Percentiles rank a stretch among this genome's conserved stretches.
Conservation (phyloP, 2,113 vertebrate genomes). For the Hydropotes inermis region DNA sequence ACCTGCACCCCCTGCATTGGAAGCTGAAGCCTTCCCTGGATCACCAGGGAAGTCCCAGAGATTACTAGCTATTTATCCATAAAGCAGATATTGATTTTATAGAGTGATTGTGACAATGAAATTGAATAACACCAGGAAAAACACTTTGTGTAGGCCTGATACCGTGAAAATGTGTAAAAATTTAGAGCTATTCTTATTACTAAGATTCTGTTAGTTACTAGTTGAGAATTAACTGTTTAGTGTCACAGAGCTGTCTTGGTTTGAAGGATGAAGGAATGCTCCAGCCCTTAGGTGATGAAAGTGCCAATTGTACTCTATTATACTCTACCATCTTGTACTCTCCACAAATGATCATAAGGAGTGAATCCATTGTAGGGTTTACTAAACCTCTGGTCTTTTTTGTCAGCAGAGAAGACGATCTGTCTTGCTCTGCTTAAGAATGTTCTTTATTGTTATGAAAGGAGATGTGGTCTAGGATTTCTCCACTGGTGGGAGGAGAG, state of each 20-base stretch:
- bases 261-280: not conserved
- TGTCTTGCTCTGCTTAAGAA: not conserved
- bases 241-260: not conserved
- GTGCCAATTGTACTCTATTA: not conserved
- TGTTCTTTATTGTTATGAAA: not conserved
- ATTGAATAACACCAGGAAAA: not conserved
- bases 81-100: not conserved
- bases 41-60: not conserved
- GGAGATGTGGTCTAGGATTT: not conserved
- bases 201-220: not conserved
- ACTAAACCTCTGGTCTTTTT: not conserved
- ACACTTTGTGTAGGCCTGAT: not conserved
- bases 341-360: not conserved
- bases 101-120: not conserved
- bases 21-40: not conserved
- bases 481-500: not conserved
- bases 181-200: not conserved
- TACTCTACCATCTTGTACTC: not conserved
- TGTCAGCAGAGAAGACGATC: not conserved
- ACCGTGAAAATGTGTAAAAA: not conserved
- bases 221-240: not conserved
- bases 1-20: not conserved
- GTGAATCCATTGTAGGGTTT: not conserved
- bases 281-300: not conserved
- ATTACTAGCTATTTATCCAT: not conserved